Evolutionary conservation across 2,113 vertebrate species (phyloP), one percentile per base, ranked within the genome.

Genomic region (Asarcornis scutulata): DNA sequence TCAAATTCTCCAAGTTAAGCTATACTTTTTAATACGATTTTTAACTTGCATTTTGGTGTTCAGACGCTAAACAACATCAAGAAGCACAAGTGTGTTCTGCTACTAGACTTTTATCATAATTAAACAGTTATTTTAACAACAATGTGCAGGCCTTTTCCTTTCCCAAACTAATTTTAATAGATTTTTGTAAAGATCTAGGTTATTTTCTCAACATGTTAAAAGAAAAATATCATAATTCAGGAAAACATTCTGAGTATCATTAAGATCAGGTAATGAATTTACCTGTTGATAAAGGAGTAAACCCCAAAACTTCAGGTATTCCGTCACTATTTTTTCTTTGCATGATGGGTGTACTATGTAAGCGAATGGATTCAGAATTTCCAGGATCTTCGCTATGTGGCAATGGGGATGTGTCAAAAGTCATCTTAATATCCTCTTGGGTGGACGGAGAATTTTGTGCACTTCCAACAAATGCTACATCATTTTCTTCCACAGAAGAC

Each of bases 271-370:
- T 83, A 59, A 77, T 32, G 44, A 44, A 88, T 96, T 97, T 98
- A 99, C 99, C 98, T 95, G 98, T 90, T 86, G 97, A 97, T 93
- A 98, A 97, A 77, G 99, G 98, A 34, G 98, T 98, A 95, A 98
- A 98, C 21, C 96, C 98, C 91, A 98, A 89, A 67, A 97, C 97
- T 92, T 98, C 98, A 68, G 97, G 91, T 76, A 98, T 93, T 32
- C 93, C 97, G 67, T 91, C 97, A 46, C 89, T 96, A 31, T 42
- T 93, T 82, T 94, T 97, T 59, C 95, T 98, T 78, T 98, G 98
- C 58, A 89, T 85, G 78, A 99, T 92, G 8, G 99, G 99, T 75
- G 99, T 99, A 96, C 98, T 99, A 74, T 99, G 98, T 58, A 98
- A 96, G 64, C 97, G 97, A 81, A 96, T 2, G 6, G 98, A 95